phyloP scores from a whole-genome alignment of 2,888 invertebrate genomes.

The Bembecia ichneumoniformis region DNA sequence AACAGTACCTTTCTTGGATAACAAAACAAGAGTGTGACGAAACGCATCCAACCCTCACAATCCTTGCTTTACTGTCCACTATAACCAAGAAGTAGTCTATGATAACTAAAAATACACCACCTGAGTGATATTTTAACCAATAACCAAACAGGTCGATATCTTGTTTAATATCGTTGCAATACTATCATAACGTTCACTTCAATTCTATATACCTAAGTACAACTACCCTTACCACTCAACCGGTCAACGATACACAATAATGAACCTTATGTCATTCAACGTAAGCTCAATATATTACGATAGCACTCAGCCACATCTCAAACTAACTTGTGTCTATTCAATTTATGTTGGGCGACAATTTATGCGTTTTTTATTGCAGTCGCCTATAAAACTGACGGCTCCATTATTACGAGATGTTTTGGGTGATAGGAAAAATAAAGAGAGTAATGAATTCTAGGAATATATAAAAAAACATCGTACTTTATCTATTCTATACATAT shows the following conservation, averaged over 20 bases:
- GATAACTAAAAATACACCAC: background rate
- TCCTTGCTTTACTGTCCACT: too few relatives aligned
- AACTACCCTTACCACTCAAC: slow-evolving; percentile 30
- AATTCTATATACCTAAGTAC: slow-evolving; percentile 15
- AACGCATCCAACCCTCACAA: too few relatives aligned
- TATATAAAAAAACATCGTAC: too few relatives aligned
- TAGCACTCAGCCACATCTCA: slow-evolving; percentile 20
- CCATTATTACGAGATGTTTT: slow-evolving; percentile 39
- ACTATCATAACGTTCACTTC: slow-evolving; percentile 17
- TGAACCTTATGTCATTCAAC: slow-evolving; percentile 14
- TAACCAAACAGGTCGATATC: slow-evolving; percentile 6
- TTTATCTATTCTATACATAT: too few relatives aligned
- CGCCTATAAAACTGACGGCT: slow-evolving; percentile 53
- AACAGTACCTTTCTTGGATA: too few relatives aligned
- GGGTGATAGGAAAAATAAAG: slow-evolving; percentile 13
- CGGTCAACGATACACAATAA: slow-evolving; percentile 19
- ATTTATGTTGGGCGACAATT: slow-evolving; percentile 52
- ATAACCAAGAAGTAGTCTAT: background rate
- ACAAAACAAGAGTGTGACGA: too few relatives aligned
- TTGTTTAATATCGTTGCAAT: slow-evolving; percentile 10
- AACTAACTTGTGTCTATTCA: slow-evolving; percentile 31
- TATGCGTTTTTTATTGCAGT: slow-evolving; percentile 64
- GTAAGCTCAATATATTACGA: slow-evolving; percentile 19
- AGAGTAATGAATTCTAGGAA: too few relatives aligned
- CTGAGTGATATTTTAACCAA: slow-evolving; percentile 1